These are phyloP conservation scores for Acrobasis repandana DNA, from an alignment of 2,888 invertebrate species.

Conservation along the genomic window DNA sequence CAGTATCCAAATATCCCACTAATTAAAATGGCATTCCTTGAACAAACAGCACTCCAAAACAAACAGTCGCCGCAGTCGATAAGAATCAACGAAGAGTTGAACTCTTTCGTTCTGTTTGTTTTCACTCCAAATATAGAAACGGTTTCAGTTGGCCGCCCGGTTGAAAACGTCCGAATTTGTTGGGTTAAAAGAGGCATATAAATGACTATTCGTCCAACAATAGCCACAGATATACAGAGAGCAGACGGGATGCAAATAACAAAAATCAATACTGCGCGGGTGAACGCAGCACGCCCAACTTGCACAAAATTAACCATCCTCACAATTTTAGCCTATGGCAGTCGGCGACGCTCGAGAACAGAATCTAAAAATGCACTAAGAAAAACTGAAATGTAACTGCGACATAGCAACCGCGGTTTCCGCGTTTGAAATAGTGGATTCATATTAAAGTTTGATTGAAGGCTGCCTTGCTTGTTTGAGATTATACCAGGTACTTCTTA, in stretches of 20 bases:
- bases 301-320: conserved; percentile 68
- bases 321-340: conserved; percentile 52
- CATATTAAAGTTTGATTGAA: no score
- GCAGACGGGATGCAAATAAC: conserved; percentile 81
- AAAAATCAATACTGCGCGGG: conserved; percentile 77
- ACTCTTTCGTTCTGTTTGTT: conserved; percentile 10
- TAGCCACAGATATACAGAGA: conserved; percentile 69
- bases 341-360: conserved; percentile 28
- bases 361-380: conserved; percentile 26
- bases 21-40: conserved; percentile 26
- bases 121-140: conserved; percentile 28
- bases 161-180: conserved; percentile 34
- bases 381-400: neutral
- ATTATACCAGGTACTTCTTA: no score
- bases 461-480: no score
- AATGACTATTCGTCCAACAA: conserved; percentile 69
- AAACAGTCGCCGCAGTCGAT: conserved; percentile 13
- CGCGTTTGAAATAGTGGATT: no score
- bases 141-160: conserved; percentile 32
- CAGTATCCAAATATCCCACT: conserved; percentile 29
- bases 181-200: conserved; percentile 45
- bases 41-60: conserved; percentile 18
- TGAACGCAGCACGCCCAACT: conserved; percentile 64
- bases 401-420: neutral
- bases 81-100: conserved; percentile 17